A percentile compares a stretch with the other conserved stretches of the same genome.
Evolutionary conservation across 2,888 invertebrate species (phyloP).

Genomic region (Heliconius erato): DNA sequence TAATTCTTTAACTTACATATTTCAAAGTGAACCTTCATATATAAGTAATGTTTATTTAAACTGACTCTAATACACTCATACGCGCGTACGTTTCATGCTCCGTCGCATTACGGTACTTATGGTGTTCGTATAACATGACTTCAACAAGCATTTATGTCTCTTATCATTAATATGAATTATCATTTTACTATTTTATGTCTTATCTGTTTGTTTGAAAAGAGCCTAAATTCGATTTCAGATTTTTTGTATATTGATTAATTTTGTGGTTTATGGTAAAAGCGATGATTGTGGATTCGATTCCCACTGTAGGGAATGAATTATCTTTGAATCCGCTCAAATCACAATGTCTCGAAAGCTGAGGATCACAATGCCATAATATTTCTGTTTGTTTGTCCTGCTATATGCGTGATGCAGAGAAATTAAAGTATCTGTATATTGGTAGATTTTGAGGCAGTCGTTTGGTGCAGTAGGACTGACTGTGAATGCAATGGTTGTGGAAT

Average conservation of each 20-base stretch:
- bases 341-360: neutral
- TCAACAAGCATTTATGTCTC: slow-evolving; percentile 15
- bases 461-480: too few relatives aligned
- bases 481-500: too few relatives aligned
- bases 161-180: neutral
- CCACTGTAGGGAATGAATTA: neutral
- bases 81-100: slow-evolving; percentile 16
- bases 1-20: neutral
- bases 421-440: too few relatives aligned
- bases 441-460: too few relatives aligned
- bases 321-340: too few relatives aligned
- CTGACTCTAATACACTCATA: neutral
- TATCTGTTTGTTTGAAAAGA: neutral
- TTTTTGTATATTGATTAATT: neutral
- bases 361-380: too few relatives aligned
- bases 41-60: slow-evolving; percentile 1
- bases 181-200: neutral
- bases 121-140: slow-evolving; percentile 7
- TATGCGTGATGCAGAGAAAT: too few relatives aligned
- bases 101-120: slow-evolving; percentile 2
- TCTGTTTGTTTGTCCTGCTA: too few relatives aligned
- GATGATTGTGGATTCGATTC: neutral
- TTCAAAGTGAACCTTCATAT: too few relatives aligned
- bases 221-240: neutral
- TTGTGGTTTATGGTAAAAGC: too few relatives aligned